These are phyloP conservation scores for Xenopus borealis DNA, from an alignment of 2,113 vertebrate species.

Conservation along the genomic window DNA sequence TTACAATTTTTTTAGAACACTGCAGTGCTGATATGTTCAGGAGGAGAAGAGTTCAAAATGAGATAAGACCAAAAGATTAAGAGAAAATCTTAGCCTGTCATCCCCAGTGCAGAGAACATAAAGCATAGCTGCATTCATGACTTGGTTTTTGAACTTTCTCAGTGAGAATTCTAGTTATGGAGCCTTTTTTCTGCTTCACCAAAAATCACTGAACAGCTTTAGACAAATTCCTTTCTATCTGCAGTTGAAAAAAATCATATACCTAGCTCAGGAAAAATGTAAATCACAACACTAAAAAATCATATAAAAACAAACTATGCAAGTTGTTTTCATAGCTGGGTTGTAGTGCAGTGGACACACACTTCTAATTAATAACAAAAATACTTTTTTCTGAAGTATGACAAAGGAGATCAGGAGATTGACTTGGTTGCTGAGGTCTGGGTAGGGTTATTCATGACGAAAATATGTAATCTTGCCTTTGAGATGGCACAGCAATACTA, in stretches of 20 bases:
- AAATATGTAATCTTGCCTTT: conserved; percentile 11
- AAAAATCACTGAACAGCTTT: conserved; percentile 49
- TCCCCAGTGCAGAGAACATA: conserved; percentile 14
- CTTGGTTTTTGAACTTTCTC: conserved; percentile 31
- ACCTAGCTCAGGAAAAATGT: conserved; percentile 49
- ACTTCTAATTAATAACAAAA: conserved; percentile 19
- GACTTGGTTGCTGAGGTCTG: conserved; percentile 1
- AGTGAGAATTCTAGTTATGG: conserved; percentile 24
- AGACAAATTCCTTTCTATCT: conserved; percentile 59
- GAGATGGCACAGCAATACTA: neutral
- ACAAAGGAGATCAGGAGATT: neutral
- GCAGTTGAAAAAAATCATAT: conserved; percentile 54
- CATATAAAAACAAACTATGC: conserved; percentile 48
- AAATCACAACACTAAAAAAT: conserved; percentile 47
- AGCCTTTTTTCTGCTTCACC: conserved; percentile 52
- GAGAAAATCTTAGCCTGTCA: conserved; percentile 34
- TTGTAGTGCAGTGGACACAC: conserved; percentile 1
- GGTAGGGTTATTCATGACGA: conserved; percentile 9
- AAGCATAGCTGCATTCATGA: conserved; percentile 17
- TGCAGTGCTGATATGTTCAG: conserved; percentile 14
- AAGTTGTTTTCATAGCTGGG: neutral
- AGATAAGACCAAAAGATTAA: neutral
- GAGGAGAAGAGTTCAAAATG: neutral
- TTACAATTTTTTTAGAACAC: conserved; percentile 13
- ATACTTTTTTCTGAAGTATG: conserved; percentile 3